Conservation (phyloP, 1,140 invertebrate genomes). For the Caenorhabditis inopinata region DNA sequence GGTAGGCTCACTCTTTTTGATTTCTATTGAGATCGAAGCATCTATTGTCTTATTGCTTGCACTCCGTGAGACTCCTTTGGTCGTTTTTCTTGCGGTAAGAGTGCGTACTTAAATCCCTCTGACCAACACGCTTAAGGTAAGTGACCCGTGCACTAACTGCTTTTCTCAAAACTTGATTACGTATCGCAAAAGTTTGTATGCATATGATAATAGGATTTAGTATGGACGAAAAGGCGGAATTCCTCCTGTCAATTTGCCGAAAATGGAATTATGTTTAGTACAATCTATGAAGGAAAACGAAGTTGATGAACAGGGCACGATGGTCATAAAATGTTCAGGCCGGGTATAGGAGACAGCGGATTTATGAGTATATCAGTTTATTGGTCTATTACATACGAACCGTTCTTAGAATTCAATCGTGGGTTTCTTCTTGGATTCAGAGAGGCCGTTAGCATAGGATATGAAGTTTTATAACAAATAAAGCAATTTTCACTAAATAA, state of each 20-base stretch:
- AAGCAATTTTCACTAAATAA: no score
- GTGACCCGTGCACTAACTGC: constrained; percentile 5
- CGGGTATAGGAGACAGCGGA: neutral
- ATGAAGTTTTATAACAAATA: constrained; percentile 2
- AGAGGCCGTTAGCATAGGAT: neutral
- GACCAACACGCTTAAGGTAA: constrained; percentile 29
- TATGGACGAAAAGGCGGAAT: constrained; percentile 4
- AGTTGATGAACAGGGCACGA: constrained; percentile 7
- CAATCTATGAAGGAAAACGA: neutral
- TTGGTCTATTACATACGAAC: neutral
- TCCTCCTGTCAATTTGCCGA: neutral
- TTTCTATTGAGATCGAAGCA: neutral
- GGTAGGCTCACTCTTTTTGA: neutral
- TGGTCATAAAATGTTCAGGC: constrained; percentile 4
- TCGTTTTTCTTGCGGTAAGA: neutral
- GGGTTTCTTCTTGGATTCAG: neutral
- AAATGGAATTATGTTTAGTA: constrained; percentile 33
- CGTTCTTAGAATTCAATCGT: neutral
- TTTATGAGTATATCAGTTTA: constrained; percentile 23
- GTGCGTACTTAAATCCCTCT: constrained; percentile 17
- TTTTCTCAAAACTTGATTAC: constrained; percentile 16
- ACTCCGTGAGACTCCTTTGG: neutral
- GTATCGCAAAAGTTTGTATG: constrained; percentile 3
- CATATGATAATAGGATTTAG: constrained; percentile 29
- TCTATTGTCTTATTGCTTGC: constrained; percentile 6